Evolutionary conservation across 2,888 invertebrate genomes (phyloP).

Genomic region (Azorinus chamasolen): DNA sequence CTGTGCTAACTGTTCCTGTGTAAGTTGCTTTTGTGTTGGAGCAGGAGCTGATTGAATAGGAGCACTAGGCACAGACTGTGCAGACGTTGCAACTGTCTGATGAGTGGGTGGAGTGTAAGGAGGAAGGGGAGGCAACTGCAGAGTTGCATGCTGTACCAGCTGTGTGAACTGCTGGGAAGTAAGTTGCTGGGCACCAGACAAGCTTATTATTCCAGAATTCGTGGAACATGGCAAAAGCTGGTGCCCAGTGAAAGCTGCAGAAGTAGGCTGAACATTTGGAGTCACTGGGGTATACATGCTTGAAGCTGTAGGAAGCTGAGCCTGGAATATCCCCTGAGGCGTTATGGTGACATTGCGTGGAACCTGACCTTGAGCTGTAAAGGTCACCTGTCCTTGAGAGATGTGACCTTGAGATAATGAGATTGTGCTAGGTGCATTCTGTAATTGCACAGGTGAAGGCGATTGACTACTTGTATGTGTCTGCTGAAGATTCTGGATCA

Average conservation of each 20-base stretch:
- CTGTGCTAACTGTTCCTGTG: conserved; percentile 13
- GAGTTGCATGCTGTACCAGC: conserved; percentile 46
- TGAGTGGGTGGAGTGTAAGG: conserved; percentile 32
- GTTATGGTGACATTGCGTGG: conserved; percentile 48
- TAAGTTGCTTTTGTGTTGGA: background rate
- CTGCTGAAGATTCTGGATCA: conserved; percentile 32
- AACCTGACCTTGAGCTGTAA: conserved; percentile 4
- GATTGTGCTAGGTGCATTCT: background rate
- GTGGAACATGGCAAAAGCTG: background rate
- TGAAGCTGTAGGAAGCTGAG: conserved; percentile 31
- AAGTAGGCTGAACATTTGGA: conserved; percentile 28
- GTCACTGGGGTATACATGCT: conserved; percentile 13
- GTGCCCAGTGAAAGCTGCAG: conserved; percentile 19
- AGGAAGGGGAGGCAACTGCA: conserved; percentile 51
- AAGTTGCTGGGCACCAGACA: conserved; percentile 37
- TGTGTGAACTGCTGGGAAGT: conserved; percentile 55
- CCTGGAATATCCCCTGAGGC: conserved; percentile 44
- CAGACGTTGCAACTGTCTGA: background rate
- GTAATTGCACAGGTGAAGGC: conserved; percentile 8
- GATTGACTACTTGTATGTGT: background rate
- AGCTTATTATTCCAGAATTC: conserved; percentile 26
- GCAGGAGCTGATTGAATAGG: background rate
- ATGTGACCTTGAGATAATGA: conserved; percentile 1
- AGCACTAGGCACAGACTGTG: conserved; percentile 3
- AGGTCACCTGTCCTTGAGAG: conserved; percentile 1